These are phyloP conservation scores for Cheumatopsyche charites DNA, from an alignment of 1,140 invertebrate genomes.

Conservation along the genomic window DNA sequence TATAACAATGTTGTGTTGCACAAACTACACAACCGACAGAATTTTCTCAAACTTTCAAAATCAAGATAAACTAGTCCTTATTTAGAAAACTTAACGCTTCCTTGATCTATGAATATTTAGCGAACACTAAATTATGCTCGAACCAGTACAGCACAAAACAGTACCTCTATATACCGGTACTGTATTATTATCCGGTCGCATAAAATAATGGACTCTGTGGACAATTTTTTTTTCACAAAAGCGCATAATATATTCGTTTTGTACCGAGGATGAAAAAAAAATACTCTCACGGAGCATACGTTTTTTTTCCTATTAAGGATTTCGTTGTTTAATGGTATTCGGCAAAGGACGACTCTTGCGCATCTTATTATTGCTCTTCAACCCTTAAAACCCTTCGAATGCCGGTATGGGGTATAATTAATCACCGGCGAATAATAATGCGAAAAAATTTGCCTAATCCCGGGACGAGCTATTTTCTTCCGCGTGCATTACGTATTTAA, in stretches of 20 bases:
- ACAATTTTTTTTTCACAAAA: background rate
- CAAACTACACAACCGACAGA: too few species aligned
- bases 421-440: constrained; percentile 23
- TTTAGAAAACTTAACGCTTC: background rate
- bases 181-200: background rate
- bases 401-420: constrained; percentile 29
- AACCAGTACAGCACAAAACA: too few species aligned
- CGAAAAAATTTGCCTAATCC: constrained; percentile 37
- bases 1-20: too few species aligned
- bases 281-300: constrained; percentile 1
- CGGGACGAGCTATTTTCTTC: constrained; percentile 6
- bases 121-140: background rate
- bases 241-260: background rate
- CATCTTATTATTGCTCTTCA: constrained; percentile 31
- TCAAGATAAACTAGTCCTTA: too few species aligned
- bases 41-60: too few species aligned
- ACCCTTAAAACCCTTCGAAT: too few species aligned
- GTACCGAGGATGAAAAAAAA: background rate
- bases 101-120: constrained; percentile 17
- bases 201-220: constrained; percentile 12
- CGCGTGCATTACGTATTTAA: constrained; percentile 15
- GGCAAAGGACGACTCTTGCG: background rate
- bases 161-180: too few species aligned
- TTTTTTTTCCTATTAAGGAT: background rate
- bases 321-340: background rate